phyloP scores from a whole-genome alignment of 2,888 invertebrate genomes.

The Lochmaea crataegi region DNA sequence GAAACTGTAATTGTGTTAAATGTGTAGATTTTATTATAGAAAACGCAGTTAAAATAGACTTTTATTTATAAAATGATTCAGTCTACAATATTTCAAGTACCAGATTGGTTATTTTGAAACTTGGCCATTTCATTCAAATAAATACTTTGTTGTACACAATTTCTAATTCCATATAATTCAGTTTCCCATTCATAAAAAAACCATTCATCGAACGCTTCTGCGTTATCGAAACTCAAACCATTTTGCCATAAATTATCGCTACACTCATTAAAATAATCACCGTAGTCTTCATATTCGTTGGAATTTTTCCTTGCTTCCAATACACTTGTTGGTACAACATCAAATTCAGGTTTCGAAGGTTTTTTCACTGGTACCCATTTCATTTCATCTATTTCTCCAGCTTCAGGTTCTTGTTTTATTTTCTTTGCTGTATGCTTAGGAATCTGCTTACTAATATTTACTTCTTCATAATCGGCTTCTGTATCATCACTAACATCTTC shows the following conservation, averaged over 20 bases:
- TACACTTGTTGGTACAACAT: slow-evolving; percentile 9
- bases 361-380: slow-evolving; percentile 52
- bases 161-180: slow-evolving; percentile 57
- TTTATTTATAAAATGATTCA: slow-evolving; percentile 7
- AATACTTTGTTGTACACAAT: slow-evolving; percentile 62
- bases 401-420: slow-evolving; percentile 5
- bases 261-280: slow-evolving; percentile 55
- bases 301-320: slow-evolving; percentile 5
- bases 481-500: neutral
- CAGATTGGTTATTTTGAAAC: slow-evolving; percentile 42
- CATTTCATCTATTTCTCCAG: slow-evolving; percentile 35
- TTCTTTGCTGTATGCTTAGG: neutral
- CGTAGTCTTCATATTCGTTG: neutral
- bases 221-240: slow-evolving; percentile 55
- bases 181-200: slow-evolving; percentile 59
- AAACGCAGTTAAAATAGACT: no score
- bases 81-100: neutral
- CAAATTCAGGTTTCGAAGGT: neutral
- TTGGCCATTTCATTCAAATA: slow-evolving; percentile 60
- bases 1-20: no score
- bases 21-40: no score
- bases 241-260: slow-evolving; percentile 55
- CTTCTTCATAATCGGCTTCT: neutral
- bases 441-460: neutral
- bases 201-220: slow-evolving; percentile 57